These are phyloP conservation scores for Laodelphax striatellus DNA, from an alignment of 1,140 invertebrate genomes.

Conservation along the genomic window DNA sequence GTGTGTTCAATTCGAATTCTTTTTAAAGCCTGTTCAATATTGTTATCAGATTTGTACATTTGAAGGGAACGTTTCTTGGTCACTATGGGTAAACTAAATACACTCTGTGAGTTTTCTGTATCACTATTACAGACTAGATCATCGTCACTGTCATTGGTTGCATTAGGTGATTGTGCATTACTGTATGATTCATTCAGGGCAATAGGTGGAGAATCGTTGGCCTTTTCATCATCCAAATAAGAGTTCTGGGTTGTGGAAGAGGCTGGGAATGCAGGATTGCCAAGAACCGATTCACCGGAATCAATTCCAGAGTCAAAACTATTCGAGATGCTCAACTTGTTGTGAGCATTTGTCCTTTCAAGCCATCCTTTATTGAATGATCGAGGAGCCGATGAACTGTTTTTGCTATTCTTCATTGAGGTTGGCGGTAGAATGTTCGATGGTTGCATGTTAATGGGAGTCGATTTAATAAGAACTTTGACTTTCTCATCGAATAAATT, in stretches of 20 bases:
- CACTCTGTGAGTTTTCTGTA: constrained; percentile 35
- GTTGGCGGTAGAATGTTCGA: constrained; percentile 33
- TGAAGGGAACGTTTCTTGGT: background rate
- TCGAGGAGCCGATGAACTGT: constrained; percentile 24
- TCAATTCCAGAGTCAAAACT: constrained; percentile 16
- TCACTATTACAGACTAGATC: constrained; percentile 53
- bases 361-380: constrained; percentile 43
- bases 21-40: too few species aligned
- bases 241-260: background rate
- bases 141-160: constrained; percentile 21
- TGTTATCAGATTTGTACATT: too few species aligned
- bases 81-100: background rate
- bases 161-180: background rate
- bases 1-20: too few species aligned
- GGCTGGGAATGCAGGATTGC: background rate
- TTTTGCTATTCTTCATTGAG: constrained; percentile 24
- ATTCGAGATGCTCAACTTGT: constrained; percentile 13
- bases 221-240: background rate
- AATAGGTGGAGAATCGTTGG: background rate
- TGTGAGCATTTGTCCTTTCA: constrained; percentile 31
- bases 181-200: too few species aligned
- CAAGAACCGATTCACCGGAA: constrained; percentile 15
- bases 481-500: constrained; percentile 20
- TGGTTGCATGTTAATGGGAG: constrained; percentile 24
- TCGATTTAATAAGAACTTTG: constrained; percentile 25